Evolutionary conservation across 2,797 vertebrate species (phyloP).

Genomic region (Propithecus perrieri): DNA sequence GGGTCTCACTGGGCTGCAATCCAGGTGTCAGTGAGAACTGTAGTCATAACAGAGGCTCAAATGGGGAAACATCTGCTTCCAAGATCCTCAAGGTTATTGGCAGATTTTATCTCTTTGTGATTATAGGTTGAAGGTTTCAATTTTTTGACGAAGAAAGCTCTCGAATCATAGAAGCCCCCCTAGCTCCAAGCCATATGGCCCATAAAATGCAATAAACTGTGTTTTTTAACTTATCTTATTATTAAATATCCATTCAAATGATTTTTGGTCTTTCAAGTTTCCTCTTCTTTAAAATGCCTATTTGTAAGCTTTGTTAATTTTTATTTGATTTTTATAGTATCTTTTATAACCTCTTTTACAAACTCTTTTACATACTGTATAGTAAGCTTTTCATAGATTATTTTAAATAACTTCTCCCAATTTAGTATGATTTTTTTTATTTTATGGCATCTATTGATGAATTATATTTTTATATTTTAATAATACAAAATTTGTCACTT

Average conservation of each 20-base stretch:
- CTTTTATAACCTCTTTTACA: background rate
- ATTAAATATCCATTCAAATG: background rate
- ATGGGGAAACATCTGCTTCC: background rate
- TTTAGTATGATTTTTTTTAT: background rate
- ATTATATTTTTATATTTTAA: background rate
- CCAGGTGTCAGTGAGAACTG: too few species aligned
- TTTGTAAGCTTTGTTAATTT: background rate
- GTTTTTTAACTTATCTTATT: background rate
- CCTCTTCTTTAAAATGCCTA: background rate
- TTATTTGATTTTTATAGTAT: background rate
- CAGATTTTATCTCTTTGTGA: background rate
- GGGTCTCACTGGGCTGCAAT: background rate
- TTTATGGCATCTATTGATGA: background rate
- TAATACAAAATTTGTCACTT: background rate
- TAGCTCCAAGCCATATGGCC: background rate
- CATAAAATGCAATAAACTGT: background rate
- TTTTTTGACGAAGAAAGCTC: background rate
- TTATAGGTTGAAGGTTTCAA: background rate
- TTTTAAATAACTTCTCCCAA: background rate
- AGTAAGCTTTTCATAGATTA: background rate
- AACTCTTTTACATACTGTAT: background rate
- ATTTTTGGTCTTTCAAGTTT: background rate
- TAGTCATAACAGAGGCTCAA: background rate
- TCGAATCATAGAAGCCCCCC: background rate
- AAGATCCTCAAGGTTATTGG: background rate